Evolutionary conservation across 1,140 invertebrate species (phyloP).

Genomic region (Drosophila santomea): DNA sequence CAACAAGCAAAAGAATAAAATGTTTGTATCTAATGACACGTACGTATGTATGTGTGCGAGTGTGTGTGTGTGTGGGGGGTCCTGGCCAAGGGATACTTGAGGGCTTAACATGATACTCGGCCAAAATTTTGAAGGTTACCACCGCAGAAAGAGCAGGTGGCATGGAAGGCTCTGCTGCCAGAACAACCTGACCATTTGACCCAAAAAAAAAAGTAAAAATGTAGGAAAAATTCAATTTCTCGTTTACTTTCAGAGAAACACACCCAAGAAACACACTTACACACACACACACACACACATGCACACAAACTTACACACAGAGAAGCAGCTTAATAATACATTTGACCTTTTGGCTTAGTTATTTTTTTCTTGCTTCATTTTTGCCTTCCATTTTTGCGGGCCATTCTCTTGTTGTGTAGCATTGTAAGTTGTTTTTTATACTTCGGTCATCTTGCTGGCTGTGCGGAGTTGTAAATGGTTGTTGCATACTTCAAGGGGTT

Average conservation of each 20-base stretch:
- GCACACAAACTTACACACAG: not conserved
- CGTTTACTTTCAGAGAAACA: conserved; percentile 38
- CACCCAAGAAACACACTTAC: conserved; percentile 31
- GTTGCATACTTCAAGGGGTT: conserved; percentile 23
- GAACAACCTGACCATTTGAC: conserved; percentile 55
- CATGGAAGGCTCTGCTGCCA: not conserved
- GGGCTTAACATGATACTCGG: conserved; percentile 64
- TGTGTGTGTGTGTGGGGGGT: conserved; percentile 17
- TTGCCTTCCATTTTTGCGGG: not conserved
- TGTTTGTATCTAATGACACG: conserved; percentile 74
- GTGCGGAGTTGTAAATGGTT: conserved; percentile 34
- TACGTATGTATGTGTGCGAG: conserved; percentile 22
- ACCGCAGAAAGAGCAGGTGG: conserved; percentile 16
- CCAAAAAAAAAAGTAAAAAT: conserved; percentile 21
- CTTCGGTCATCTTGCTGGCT: conserved; percentile 20
- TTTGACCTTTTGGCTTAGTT: conserved; percentile 81
- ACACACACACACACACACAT: conserved; percentile 7
- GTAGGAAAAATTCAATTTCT: conserved; percentile 26
- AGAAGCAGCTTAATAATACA: conserved; percentile 60
- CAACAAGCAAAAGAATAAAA: conserved; percentile 26
- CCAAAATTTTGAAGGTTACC: conserved; percentile 75
- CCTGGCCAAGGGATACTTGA: conserved; percentile 69
- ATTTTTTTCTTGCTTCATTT: conserved; percentile 22
- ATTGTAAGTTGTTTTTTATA: conserved; percentile 42
- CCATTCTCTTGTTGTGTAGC: conserved; percentile 31